Evolutionary conservation across 1,140 invertebrate genomes (phyloP).

Genomic region (Caenorhabditis inopinata): DNA sequence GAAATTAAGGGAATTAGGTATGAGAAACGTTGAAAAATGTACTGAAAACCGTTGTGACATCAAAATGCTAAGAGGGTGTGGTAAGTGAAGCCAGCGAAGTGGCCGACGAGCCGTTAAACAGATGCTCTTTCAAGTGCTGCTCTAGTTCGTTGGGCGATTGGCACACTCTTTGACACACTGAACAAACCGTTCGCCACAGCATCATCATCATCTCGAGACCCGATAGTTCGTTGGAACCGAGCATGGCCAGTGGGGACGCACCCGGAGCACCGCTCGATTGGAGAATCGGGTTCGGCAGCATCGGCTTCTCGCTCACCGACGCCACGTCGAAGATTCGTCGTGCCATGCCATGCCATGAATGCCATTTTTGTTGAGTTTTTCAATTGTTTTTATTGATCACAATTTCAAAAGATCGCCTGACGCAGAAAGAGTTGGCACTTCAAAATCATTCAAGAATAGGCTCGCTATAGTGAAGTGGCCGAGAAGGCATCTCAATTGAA

Average conservation of each 20-base stretch:
- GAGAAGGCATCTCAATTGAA: too few species aligned
- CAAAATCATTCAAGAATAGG: too few species aligned
- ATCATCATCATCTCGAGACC: conserved; percentile 51
- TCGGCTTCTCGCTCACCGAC: not conserved
- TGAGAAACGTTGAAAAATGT: too few species aligned
- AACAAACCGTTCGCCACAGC: conserved; percentile 50
- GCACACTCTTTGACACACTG: conserved; percentile 53
- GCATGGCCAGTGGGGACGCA: conserved; percentile 7
- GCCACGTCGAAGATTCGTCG: conserved; percentile 61
- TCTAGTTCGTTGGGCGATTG: conserved; percentile 44
- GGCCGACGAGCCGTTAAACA: not conserved
- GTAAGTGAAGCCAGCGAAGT: not conserved
- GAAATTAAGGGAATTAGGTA: too few species aligned
- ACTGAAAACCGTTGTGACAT: not conserved
- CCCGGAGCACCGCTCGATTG: not conserved
- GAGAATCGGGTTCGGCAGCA: not conserved
- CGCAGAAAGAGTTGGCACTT: too few species aligned
- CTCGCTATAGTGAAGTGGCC: too few species aligned
- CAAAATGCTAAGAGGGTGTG: not conserved
- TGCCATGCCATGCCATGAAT: too few species aligned
- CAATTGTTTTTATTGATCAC: too few species aligned
- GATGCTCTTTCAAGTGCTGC: conserved; percentile 47
- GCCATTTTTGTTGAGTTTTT: too few species aligned
- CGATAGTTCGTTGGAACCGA: not conserved
- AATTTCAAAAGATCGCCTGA: too few species aligned